A percentile compares a stretch with the other conserved stretches of the same genome.
Conservation (phyloP, 2,797 vertebrate species). For the Apogon talboti region DNA sequence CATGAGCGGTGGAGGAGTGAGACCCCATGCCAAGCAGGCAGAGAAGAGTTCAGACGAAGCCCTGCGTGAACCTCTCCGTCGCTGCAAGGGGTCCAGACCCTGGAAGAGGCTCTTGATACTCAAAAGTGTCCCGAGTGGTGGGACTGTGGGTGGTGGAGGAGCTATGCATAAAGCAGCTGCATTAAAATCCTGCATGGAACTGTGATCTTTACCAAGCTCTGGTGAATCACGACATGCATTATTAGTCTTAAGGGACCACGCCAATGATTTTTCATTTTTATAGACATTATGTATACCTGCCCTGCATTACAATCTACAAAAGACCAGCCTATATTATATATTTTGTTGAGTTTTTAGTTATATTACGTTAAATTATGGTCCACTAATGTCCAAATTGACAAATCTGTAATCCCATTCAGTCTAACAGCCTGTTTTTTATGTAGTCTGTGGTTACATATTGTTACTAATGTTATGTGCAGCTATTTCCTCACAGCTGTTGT, state of each 20-base stretch:
- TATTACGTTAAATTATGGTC: too few relatives aligned
- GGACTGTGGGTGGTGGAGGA: constrained; percentile 10
- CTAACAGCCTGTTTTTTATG: too few relatives aligned
- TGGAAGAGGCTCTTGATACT: constrained; percentile 47
- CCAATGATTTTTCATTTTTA: too few relatives aligned
- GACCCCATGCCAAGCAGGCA: constrained; percentile 73
- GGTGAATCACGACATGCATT: background rate
- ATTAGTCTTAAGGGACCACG: background rate
- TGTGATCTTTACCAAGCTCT: constrained; percentile 1
- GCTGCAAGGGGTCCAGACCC: constrained; percentile 64
- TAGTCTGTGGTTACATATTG: too few relatives aligned
- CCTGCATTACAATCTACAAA: too few relatives aligned
- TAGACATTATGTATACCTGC: too few relatives aligned
- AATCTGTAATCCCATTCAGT: too few relatives aligned
- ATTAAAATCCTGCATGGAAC: background rate
- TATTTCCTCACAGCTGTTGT: too few relatives aligned
- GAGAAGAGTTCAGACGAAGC: constrained; percentile 61
- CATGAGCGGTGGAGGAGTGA: constrained; percentile 69
- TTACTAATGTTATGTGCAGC: too few relatives aligned
- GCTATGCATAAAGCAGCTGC: constrained; percentile 10
- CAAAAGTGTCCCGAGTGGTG: constrained; percentile 21
- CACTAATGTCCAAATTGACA: too few relatives aligned
- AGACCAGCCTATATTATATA: too few relatives aligned
- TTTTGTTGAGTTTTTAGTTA: too few relatives aligned
- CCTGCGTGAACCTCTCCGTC: constrained; percentile 52